Evolutionary conservation across 2,797 vertebrate species (phyloP).

Genomic region (Amphiprion clarkii): DNA sequence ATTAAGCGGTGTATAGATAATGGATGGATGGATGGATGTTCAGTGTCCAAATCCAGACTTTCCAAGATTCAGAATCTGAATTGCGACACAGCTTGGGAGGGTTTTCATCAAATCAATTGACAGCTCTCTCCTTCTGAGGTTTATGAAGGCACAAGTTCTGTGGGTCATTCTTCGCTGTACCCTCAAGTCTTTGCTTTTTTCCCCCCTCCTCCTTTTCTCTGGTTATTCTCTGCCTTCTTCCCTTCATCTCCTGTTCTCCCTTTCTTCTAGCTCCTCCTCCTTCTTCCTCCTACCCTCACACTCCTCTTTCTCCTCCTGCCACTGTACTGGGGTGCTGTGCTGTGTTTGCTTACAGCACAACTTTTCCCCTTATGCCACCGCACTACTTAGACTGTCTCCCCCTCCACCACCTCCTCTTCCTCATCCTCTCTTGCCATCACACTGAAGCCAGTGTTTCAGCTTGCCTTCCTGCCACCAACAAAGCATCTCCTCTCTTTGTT

Average conservation of each 20-base stretch:
- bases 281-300: background rate
- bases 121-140: background rate
- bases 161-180: background rate
- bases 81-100: background rate
- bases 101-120: background rate
- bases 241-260: no score
- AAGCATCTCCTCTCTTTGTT: constrained; percentile 80
- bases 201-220: background rate
- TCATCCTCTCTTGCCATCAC: constrained; percentile 67
- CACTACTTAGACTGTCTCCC: constrained; percentile 49
- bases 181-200: background rate
- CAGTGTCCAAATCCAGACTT: background rate
- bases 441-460: constrained; percentile 80
- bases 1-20: no score
- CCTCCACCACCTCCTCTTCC: constrained; percentile 59
- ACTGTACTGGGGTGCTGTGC: constrained; percentile 48
- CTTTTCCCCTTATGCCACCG: constrained; percentile 51
- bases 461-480: constrained; percentile 79
- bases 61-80: background rate
- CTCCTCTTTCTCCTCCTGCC: constrained; percentile 25
- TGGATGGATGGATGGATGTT: no score
- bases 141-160: background rate
- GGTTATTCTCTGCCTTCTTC: background rate
- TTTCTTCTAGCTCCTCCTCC: background rate
- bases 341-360: constrained; percentile 71